Evolutionary conservation across 2,113 vertebrate genomes (phyloP), one percentile per base, ranked within the genome.

Genomic region (Ciconia stormi): DNA sequence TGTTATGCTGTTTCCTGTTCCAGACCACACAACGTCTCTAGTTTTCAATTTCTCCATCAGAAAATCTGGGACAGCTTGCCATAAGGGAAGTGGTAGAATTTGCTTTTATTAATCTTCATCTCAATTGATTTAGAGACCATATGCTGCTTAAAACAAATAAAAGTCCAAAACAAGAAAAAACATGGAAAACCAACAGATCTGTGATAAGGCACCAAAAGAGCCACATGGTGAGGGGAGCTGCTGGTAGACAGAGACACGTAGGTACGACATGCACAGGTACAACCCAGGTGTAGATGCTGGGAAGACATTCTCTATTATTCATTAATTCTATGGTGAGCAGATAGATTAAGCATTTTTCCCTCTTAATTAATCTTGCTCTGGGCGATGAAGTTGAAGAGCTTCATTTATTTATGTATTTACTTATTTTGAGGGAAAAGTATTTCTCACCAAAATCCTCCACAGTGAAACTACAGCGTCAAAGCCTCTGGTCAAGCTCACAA

Each of bases 321-420:
- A 93, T 93, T 94, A 95, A 82, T 89, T 92, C 94, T 80, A 36
- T 59, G n/a, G 73, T 50, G n/a, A 95, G 74, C 58, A 85, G 73
- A 85, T 3, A 95, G 87, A 95, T 95, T 76, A 92, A 82, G 87
- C 38, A 69, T 91, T 95, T 94, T 88, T 22, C 73, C 56, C 29
- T 77, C 76, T 90, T 96, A 95, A 93, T 93, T 93, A 94, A 85
- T 85, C 84, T 90, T 80, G 81, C 95, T 82, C 20, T 44, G 42
- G 84, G 93, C 91, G 82, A 73, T 13, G 46, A 92, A 82, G 49
- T 70, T 19, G 62, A 74, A 89, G 56, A 82, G 44, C 70, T 93
- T 88, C 6, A 86, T 91, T 96, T 95, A 91, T 82, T 96, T 91
- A 82, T 91, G 72, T 94, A 94, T 92, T 96, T 93, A 52, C 59